Evolutionary conservation across 2,888 invertebrate species (phyloP), one percentile per base, ranked within the genome.

Genomic region (Onchidella celtica): DNA sequence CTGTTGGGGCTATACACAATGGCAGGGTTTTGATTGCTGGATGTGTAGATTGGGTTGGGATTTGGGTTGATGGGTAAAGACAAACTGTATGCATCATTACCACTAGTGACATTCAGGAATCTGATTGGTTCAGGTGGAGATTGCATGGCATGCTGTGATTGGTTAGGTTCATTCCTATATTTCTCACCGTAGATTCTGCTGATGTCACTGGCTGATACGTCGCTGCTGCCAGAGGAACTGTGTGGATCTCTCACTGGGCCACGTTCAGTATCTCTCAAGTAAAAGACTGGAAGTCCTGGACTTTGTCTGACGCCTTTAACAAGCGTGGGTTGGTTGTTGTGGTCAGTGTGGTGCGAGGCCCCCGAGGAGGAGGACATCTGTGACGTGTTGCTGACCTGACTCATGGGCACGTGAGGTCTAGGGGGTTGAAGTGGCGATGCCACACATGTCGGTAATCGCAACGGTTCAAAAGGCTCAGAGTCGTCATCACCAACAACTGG

Each of bases 91-190:
- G 55, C 32, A 14, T 29, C 55, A 21, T 32, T 47, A n/a, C 29
- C 55, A 29, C 17, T 27, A 2, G 55, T 24, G 24, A 72, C 55
- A 72, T 72, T 72, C 55, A 32, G 47, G 34, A 72, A 72, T 14
- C 47, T 21, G n/a, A 72, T 57, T 17, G 24, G 1, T 27, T 29
- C 55, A 27, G 17, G 29, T 3, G 72, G 72, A 66, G 11, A 66
- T 17, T n/a, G n/a, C n/a, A n/a, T n/a, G n/a, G n/a, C n/a, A n/a
- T n/a, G 63, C 32, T 14, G 29, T 29, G 17, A 17, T 17, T 66
- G 29, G 21, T 11, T 24, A n/a, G 47, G 14, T 47, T 70, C 47
- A 47, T 47, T 47, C 17, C 47, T 47, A 17, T 47, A 47, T 11
- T 47, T 11, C 9, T 47, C 47, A 6, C 17, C 17, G 47, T 47